phyloP scores from a whole-genome alignment of 2,888 invertebrate genomes.

The Andrena praecox region DNA sequence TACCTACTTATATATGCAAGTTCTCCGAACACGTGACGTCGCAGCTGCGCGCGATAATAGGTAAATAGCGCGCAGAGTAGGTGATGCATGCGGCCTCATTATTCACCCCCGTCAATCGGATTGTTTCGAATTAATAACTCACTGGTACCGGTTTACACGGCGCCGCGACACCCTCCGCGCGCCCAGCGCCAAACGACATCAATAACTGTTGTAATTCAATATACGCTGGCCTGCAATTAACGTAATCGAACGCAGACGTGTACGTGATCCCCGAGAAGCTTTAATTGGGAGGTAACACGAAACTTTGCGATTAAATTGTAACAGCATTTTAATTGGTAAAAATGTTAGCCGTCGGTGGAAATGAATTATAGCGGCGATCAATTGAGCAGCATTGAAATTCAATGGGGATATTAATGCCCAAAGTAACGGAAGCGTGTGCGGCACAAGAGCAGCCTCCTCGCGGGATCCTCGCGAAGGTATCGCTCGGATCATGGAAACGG shows the following conservation, averaged over 20 bases:
- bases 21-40: conserved; percentile 17
- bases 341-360: neutral
- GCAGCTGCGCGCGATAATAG: conserved; percentile 50
- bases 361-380: neutral
- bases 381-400: too few relatives aligned
- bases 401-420: neutral
- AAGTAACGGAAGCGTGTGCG: neutral
- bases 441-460: neutral
- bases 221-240: conserved; percentile 29
- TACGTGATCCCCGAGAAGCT: neutral
- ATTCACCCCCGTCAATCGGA: conserved; percentile 48
- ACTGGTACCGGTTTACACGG: conserved; percentile 7
- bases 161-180: neutral
- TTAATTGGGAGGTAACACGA: conserved; percentile 12
- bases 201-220: conserved; percentile 20
- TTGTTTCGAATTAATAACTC: conserved; percentile 56
- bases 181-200: neutral
- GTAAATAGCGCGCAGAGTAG: conserved; percentile 55
- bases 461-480: neutral
- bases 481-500: neutral
- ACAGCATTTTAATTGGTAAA: conserved; percentile 1
- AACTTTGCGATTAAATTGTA: neutral
- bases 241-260: neutral
- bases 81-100: conserved; percentile 50
- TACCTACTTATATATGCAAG: neutral